Base-by-base conservation (phyloP, 2,113 vertebrate species). In the Atractosteus spatula region DNA sequence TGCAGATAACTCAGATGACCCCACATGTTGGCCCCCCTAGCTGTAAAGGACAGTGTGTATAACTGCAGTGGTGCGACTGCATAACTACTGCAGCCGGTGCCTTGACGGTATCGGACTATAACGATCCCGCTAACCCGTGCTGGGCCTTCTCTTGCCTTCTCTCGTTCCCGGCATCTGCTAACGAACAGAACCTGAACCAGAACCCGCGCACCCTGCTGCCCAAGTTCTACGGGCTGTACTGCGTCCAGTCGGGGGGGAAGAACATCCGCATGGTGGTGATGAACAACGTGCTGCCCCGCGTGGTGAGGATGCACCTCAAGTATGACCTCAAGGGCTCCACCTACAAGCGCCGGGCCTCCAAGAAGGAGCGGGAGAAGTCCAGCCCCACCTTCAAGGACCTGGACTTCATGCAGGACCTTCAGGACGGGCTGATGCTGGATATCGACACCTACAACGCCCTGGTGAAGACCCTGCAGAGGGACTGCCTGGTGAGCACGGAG, bases 151-250 rank as follows among this genome's bases (percentile, higher is more conserved):
- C 74, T 17, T 2, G 56, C 63, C 68, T 43, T 11, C 8, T 70
- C 65, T 47, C 47, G 44, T 11, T 71, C 76, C 8, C 10, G 55
- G 56, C 61, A 47, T 16, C 10, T 43, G 13, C 0, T 43, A 29
- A 29, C 17, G 17, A 29, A 29, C 87, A 97, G 96, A 99, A 99
- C 83, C 87, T 99, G 81, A 99, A 99, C 86, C 97, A 99, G 89
- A 99, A 99, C 83, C 97, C 96, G 0, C 92, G 97, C 77, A 99
- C 97, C 0, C 87, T 99, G 82, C 92, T 99, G 82, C 97, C 97
- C 70, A 99, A 99, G 86, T 99, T 99, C 68, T 99, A 98, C 0
- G 97, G 97, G 77, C 94, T 99, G 59, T 99, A 99, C 85, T 99
- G 97, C 0, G 94, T 99, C 81, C 97, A 99, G 71, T 99, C 97